Evolutionary conservation across 2,888 invertebrate species (phyloP).

Genomic region (Athalia cordata): DNA sequence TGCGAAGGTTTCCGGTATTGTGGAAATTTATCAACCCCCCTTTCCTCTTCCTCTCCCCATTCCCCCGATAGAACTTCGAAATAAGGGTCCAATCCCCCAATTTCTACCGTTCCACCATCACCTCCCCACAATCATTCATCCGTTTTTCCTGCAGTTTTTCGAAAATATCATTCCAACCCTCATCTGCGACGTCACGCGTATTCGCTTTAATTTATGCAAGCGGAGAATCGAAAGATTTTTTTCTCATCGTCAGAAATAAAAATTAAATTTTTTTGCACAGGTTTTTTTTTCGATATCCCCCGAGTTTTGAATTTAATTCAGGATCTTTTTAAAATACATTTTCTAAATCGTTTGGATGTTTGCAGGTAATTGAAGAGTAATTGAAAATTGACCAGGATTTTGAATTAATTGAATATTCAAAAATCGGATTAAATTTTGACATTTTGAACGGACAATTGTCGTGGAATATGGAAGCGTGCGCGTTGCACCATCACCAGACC

Average conservation of each 20-base stretch:
- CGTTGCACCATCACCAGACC: slow-evolving; percentile 4
- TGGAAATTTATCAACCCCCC: slow-evolving; percentile 37
- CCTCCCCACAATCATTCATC: slow-evolving; percentile 21
- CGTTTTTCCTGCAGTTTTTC: slow-evolving; percentile 30
- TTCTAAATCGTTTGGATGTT: neutral
- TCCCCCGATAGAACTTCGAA: neutral
- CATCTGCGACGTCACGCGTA: neutral
- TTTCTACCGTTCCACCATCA: neutral
- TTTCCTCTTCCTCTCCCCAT: neutral
- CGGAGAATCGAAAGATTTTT: no score
- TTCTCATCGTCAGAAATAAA: no score
- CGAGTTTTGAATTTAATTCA: neutral
- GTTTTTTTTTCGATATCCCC: neutral
- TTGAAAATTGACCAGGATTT: no score
- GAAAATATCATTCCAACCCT: slow-evolving; percentile 10
- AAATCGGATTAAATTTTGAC: neutral
- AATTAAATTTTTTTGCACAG: neutral
- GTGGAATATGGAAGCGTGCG: neutral
- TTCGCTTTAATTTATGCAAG: neutral
- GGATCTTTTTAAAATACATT: neutral
- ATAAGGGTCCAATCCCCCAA: slow-evolving; percentile 38
- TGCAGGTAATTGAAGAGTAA: neutral
- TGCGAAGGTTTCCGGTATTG: slow-evolving; percentile 30
- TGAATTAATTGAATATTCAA: neutral
- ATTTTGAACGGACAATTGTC: neutral